Conservation (phyloP, 2,797 vertebrate genomes). For the Alauda arvensis region DNA sequence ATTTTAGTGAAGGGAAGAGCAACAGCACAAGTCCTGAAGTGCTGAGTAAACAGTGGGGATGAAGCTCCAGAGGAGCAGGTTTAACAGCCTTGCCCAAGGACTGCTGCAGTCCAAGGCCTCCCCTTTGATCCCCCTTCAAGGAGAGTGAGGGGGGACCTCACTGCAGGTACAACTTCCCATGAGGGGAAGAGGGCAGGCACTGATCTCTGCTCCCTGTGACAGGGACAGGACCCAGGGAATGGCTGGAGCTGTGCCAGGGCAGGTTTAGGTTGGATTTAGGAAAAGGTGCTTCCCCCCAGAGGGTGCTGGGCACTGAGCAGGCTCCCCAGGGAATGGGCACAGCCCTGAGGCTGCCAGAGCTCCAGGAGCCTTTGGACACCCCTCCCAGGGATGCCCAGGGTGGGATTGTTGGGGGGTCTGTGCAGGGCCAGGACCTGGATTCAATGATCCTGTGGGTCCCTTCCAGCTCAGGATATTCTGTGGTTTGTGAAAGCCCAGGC, state of each 20-base stretch:
- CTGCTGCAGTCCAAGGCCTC: background rate
- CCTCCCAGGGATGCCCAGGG: rapidly evolving
- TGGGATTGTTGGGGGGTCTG: background rate
- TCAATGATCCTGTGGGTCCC: too few relatives aligned
- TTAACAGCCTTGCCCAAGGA: background rate
- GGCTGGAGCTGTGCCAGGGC: rapidly evolving
- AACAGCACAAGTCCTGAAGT: background rate
- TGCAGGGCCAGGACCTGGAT: rapidly evolving
- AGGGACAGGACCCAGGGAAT: rapidly evolving
- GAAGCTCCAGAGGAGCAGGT: background rate
- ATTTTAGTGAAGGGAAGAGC: background rate
- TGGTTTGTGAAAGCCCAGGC: background rate
- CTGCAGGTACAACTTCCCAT: background rate
- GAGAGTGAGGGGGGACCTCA: background rate
- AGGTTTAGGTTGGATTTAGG: background rate
- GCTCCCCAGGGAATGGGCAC: background rate
- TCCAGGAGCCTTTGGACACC: rapidly evolving
- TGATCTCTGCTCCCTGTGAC: background rate
- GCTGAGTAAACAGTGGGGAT: rapidly evolving
- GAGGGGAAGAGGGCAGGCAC: background rate
- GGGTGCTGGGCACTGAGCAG: background rate
- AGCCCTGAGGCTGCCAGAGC: background rate
- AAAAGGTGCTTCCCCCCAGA: too few relatives aligned
- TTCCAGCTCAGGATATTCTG: background rate
- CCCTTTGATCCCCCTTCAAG: background rate